Evolutionary conservation across 2,113 vertebrate genomes (phyloP), one percentile per base, ranked within the genome.

Genomic region (Pluvianellus socialis): DNA sequence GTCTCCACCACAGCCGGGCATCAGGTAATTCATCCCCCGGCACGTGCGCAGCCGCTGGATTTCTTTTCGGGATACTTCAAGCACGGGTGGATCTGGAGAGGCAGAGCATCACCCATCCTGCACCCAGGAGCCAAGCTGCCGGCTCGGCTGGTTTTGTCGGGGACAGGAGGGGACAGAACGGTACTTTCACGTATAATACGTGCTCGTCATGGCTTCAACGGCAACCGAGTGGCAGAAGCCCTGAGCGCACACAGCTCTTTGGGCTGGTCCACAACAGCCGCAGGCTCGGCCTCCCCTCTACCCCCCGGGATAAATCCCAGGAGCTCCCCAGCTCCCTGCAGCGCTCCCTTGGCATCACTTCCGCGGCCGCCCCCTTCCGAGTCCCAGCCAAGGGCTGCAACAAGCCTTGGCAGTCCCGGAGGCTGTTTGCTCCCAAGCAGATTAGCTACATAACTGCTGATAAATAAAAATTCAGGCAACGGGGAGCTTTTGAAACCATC

Each of bases 51-150:
- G 33, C 9, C 3, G 0, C 45, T n/a, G 58, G 20, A 22, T 20
- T 55, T 10, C 40, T 56, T 49, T 42, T 5, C 0, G 6, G 24
- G n/a, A 19, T 23, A 0, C 21, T 52, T 27, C 22, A 14, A 67
- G 49, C 55, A 13, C 11, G 3, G 0, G 22, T 2, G 1, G 71
- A 35, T 13, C n/a, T 2, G 1, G n/a, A 27, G n/a, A 35, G 52
- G 61, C 45, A 22, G 12, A 73, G n/a, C 45, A 23, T 32, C 40
- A 1, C 49, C 17, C 6, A 1, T 19, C 26, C 21, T 2, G 0
- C 13, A 5, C 24, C 21, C 50, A 27, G 50, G 30, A 61, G 47
- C 23, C 9, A 1, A 76, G 55, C 40, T n/a, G 18, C 21, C 33
- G 42, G 14, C 62, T 67, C 13, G 6, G 52, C 59, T 32, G 8